phyloP scores from a whole-genome alignment of 2,797 vertebrate genomes.

The Danionella dracula region DNA sequence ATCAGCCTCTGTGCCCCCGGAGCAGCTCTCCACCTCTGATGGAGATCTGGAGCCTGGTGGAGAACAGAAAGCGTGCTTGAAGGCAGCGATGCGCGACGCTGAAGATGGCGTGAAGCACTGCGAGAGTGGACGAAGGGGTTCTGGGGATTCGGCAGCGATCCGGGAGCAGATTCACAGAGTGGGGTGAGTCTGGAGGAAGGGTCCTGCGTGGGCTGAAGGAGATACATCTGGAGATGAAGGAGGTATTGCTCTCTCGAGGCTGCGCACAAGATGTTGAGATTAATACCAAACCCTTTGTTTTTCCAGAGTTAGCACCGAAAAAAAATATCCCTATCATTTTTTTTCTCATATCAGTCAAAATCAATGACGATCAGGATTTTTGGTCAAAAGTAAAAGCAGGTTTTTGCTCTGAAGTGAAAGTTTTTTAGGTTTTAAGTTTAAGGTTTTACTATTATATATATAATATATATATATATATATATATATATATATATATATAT shows the following conservation, averaged over 20 bases:
- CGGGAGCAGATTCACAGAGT: conserved; percentile 70
- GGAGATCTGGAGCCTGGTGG: conserved; percentile 42
- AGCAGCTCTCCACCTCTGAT: conserved; percentile 54
- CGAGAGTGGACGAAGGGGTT: conserved; percentile 37
- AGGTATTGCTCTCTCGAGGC: conserved; percentile 54
- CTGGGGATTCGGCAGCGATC: conserved; percentile 50
- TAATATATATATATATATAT: too few relatives aligned
- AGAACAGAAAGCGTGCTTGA: too few relatives aligned
- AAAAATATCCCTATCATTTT: too few relatives aligned
- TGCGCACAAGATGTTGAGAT: conserved; percentile 16
- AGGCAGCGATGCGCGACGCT: conserved; percentile 53
- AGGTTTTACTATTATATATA: too few relatives aligned
- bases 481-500: too few relatives aligned
- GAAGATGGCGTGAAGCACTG: conserved; percentile 36
- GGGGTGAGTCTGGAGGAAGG: conserved; percentile 67
- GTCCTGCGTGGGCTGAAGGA: conserved; percentile 69
- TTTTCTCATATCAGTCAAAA: too few relatives aligned
- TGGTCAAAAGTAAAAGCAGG: too few relatives aligned
- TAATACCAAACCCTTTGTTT: background rate
- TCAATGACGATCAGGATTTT: too few relatives aligned
- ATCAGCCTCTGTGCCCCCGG: conserved; percentile 54
- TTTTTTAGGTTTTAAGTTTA: too few relatives aligned
- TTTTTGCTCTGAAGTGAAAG: too few relatives aligned
- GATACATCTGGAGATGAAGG: conserved; percentile 75
- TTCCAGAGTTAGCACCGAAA: too few relatives aligned